Percentiles rank a stretch among this genome's conserved stretches.
phyloP scores from a whole-genome alignment of 2,113 vertebrate species.

The Forbesichthys agassizii region DNA sequence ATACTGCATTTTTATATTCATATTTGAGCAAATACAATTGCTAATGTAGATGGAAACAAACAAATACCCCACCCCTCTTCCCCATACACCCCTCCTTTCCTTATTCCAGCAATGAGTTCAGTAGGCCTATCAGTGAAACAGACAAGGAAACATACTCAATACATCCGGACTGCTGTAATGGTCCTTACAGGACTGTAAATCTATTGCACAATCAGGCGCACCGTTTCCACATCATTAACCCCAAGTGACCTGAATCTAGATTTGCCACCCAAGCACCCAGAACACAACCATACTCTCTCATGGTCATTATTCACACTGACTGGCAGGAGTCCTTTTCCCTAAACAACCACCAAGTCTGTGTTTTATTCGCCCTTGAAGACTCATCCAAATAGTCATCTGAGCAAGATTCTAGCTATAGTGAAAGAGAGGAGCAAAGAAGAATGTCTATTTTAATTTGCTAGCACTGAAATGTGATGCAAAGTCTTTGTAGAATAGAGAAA shows the following conservation, averaged over 20 bases:
- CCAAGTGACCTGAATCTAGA: constrained; percentile 40
- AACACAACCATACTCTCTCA: constrained; percentile 38
- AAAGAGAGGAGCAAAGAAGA: constrained; percentile 28
- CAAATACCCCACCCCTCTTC: no score
- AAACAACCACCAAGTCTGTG: constrained; percentile 47
- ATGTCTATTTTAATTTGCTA: not conserved
- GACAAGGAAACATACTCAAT: constrained; percentile 17
- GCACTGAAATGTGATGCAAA: no score
- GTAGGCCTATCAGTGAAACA: not conserved
- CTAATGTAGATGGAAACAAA: no score
- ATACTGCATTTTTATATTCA: constrained; percentile 47
- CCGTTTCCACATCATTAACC: constrained; percentile 38
- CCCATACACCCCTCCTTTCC: not conserved
- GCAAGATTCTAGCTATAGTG: constrained; percentile 40
- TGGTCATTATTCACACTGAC: constrained; percentile 42
- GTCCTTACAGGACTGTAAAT: constrained; percentile 42
- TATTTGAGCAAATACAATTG: constrained; percentile 25
- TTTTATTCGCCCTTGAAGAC: constrained; percentile 58
- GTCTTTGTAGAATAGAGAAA: no score
- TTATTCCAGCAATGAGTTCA: not conserved
- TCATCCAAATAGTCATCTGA: constrained; percentile 33
- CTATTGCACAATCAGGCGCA: constrained; percentile 18
- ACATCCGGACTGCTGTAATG: constrained; percentile 49
- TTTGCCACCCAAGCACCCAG: constrained; percentile 22
- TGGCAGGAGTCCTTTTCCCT: constrained; percentile 50